Conservation (phyloP, 2,113 vertebrate species). For the Eurypyga helias region DNA sequence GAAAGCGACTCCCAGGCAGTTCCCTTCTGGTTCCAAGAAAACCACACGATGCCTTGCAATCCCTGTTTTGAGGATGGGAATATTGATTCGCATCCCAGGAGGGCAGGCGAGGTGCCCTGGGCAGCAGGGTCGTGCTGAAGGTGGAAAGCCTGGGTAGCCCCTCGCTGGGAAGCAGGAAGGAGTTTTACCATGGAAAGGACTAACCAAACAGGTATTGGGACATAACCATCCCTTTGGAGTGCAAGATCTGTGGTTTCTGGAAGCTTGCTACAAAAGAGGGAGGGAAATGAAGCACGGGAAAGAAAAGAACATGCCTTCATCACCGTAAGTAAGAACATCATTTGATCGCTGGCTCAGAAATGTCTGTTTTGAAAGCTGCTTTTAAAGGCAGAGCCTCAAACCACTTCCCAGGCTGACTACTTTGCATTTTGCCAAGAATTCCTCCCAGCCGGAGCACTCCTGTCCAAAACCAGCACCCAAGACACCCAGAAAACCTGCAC, state of each 20-base stretch:
- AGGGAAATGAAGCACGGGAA: background rate
- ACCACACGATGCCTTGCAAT: background rate
- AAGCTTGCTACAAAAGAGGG: background rate
- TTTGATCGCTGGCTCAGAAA: background rate
- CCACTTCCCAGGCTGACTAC: background rate
- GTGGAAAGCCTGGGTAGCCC: background rate
- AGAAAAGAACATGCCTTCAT: background rate
- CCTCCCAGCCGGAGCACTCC: background rate
- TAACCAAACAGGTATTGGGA: accelerated
- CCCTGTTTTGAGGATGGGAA: background rate
- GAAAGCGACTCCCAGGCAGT: background rate
- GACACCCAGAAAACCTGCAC: background rate
- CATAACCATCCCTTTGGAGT: background rate
- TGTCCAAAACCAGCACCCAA: background rate
- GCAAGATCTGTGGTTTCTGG: background rate
- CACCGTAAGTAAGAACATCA: background rate
- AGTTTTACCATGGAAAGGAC: background rate
- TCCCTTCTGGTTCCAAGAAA: background rate
- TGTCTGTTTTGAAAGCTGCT: background rate
- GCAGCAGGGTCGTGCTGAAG: background rate
- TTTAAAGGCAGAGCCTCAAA: background rate
- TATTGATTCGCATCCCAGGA: background rate
- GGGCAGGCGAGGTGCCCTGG: background rate
- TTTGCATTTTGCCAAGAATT: background rate
- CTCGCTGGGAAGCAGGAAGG: background rate